Base-by-base conservation (phyloP, 2,113 vertebrate species). In the Scomber japonicus region DNA sequence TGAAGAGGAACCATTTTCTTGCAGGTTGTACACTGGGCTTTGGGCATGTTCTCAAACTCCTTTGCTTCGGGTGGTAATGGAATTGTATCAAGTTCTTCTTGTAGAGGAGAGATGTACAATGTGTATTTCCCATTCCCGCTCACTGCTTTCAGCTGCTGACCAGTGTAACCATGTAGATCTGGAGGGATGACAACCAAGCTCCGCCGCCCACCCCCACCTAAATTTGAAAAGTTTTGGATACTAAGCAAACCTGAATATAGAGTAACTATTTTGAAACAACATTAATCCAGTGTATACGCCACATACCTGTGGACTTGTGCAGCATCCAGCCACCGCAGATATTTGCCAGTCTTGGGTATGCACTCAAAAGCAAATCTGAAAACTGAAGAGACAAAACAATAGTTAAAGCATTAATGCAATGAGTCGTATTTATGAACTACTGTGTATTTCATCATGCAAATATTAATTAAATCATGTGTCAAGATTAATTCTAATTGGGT, bases 351-450 rank as follows among this genome's bases (percentile, higher is more conserved):
- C 48, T 78, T 69, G 75, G 75, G 44, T 68, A 67, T 35, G 45
- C 49, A 77, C 45, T 78, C 27, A 78, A 0, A 53, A 78, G 75
- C 65, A 78, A 66, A 19, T 77, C 74, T 68, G 54, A 77, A 56
- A 76, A 56, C 62, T 64, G 5, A 63, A 64, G n/a, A 50, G n/a
- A 61, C 21, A 21, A 21, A 21, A 21, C 21, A 21, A 21, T 21
- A 21, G 21, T 21, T 21, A 21, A 21, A 21, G 21, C 21, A 21
- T 21, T 21, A 21, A 21, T 21, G 21, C 21, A 21, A 21, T 21
- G 21, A 21, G 21, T 21, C 21, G 21, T 21, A 21, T 21, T 21
- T 21, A 21, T 21, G 21, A 21, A 21, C 21, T 21, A 21, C 21
- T 21, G 21, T 21, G 21, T 21, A 21, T 21, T 21, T 21, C 21